Base-by-base conservation (phyloP, 2,113 vertebrate species). In the Coreoperca whiteheadi region DNA sequence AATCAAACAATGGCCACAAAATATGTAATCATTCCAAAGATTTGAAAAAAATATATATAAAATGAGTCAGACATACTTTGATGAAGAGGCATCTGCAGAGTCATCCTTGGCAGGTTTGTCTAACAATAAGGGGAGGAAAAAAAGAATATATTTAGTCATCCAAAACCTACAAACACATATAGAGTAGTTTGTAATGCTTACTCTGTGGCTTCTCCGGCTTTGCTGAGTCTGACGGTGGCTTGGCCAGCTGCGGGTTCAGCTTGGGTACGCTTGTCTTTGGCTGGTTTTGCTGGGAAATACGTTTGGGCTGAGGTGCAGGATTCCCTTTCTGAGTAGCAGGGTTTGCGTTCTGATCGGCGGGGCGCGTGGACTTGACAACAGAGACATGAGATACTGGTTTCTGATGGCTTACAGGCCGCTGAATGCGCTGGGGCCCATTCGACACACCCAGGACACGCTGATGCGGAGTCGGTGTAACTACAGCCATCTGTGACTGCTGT, bases 391-490 rank as follows among this genome's bases (percentile, higher is more conserved):
- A 34, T 0, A 39, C 50, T 0, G 93, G 76, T 32, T 95, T 95
- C 60, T 94, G 93, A 2, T 90, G 87, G 65, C 77, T 91, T 12
- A 60, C n/a, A 0, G 94, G 93, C 20, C 94, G 89, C 57, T 94
- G 96, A 43, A 95, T 65, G 3, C 96, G 92, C 88, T 97, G 97
- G 0, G 96, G 93, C 25, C 95, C 94, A 67, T 97, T 98, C 0
- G 96, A 93, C 28, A 95, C 61, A 15, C 95, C 94, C 0, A 97
- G 80, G 37, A 97, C 91, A 0, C 95, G 94, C 30, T 96, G 96
- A 0, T 96, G 89, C 18, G 91, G 93, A 18, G 88, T 87, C 6
- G 90, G 87, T 16, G 86, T 83, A 12, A 82, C 87, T 0, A 60
- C 74, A 1, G 80, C 77, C 30, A 57, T 84, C 68, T 95, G 96